Conservation (phyloP, 2,113 vertebrate species). For the Micronycteris hirsuta region DNA sequence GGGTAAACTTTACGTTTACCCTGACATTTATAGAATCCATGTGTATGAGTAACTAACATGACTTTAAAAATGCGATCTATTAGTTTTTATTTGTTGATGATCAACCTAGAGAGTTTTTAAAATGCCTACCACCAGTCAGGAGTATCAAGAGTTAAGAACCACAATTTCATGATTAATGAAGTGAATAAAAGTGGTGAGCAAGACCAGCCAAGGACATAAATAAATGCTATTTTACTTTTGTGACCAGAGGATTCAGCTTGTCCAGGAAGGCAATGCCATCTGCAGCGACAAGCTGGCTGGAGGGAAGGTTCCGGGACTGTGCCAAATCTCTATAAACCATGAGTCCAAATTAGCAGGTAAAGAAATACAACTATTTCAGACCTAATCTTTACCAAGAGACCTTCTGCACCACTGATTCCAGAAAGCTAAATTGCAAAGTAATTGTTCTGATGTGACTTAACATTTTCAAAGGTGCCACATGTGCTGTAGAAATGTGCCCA, state of each 20-base stretch:
- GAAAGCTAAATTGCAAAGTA: constrained; percentile 35
- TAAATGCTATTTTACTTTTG: constrained; percentile 46
- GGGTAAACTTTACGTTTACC: not conserved
- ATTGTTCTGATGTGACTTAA: not conserved
- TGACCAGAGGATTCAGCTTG: constrained; percentile 47
- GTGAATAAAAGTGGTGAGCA: constrained; percentile 33
- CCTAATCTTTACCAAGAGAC: constrained; percentile 40
- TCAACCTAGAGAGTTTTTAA: not conserved
- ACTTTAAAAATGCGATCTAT: not conserved
- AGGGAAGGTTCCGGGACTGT: not conserved
- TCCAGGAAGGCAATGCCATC: constrained; percentile 52
- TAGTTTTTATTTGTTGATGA: not conserved
- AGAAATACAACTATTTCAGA: constrained; percentile 53
- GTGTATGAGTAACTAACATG: not conserved
- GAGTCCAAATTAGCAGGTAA: constrained; percentile 56
- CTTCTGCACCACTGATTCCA: constrained; percentile 35
- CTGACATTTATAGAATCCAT: not conserved
- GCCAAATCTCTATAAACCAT: constrained; percentile 46
- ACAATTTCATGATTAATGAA: constrained; percentile 9
- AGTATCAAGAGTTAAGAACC: constrained; percentile 18
- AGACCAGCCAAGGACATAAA: constrained; percentile 53
- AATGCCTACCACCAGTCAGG: not conserved
- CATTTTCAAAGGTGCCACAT: constrained; percentile 22
- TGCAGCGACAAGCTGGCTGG: constrained; percentile 57
- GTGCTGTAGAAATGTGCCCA: not conserved